Evolutionary conservation across 92 coral and sea anemone species (phyloP).

Genomic region (Meandrina meandrites): DNA sequence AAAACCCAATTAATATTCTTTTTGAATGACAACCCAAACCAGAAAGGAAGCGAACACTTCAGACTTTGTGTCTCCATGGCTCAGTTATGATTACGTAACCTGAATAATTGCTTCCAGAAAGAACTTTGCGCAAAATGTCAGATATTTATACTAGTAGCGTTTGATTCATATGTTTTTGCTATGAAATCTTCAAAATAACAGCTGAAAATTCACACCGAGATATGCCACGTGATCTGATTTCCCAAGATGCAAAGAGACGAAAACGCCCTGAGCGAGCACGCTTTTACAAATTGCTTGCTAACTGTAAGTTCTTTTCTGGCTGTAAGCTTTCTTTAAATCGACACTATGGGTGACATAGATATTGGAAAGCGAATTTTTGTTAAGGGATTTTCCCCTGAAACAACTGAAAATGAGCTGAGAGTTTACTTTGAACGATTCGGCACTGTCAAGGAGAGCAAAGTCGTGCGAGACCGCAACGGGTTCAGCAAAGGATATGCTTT

Average conservation of each 20-base stretch:
- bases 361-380: constrained; percentile 93
- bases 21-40: constrained; percentile 12
- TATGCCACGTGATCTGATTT: constrained; percentile 32
- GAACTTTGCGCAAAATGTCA: background rate
- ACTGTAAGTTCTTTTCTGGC: constrained; percentile 54
- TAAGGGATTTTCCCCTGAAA: constrained; percentile 94
- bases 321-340: background rate
- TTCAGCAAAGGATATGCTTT: constrained; percentile 97
- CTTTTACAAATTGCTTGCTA: constrained; percentile 1
- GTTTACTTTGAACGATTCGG: constrained; percentile 92
- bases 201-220: background rate
- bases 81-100: background rate
- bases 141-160: background rate
- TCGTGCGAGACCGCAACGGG: constrained; percentile 96
- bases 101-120: background rate
- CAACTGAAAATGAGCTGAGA: constrained; percentile 92
- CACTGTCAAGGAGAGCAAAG: constrained; percentile 87
- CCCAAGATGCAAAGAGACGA: constrained; percentile 46
- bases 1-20: constrained; percentile 3
- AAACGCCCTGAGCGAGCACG: constrained; percentile 27
- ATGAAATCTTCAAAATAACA: background rate
- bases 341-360: constrained; percentile 79
- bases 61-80: constrained; percentile 19
- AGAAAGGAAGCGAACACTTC: background rate
- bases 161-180: background rate